Percentiles rank a stretch among this genome's conserved stretches.
These are phyloP conservation scores for Manduca sexta DNA, from an alignment of 1,140 invertebrate species.

Conservation along the genomic window DNA sequence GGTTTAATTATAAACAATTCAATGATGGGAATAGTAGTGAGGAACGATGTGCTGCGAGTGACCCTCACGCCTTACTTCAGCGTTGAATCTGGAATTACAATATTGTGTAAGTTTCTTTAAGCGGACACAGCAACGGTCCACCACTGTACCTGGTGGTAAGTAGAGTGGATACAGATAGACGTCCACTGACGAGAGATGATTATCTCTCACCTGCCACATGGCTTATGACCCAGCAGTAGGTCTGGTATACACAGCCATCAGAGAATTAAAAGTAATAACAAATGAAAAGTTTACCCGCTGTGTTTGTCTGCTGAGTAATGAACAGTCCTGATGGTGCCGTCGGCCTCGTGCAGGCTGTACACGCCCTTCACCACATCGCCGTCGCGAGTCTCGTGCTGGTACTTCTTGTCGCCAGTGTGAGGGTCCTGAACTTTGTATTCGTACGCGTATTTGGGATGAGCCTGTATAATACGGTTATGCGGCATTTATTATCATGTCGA, in stretches of 20 bases:
- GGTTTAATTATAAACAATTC: neutral
- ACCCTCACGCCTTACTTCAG: slow-evolving; percentile 29
- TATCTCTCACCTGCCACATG: too few relatives aligned
- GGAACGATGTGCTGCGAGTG: slow-evolving; percentile 28
- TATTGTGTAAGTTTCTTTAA: too few relatives aligned
- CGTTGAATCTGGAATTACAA: slow-evolving; percentile 38
- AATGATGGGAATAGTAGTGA: slow-evolving; percentile 19
- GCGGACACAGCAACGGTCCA: too few relatives aligned
- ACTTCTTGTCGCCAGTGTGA: slow-evolving; percentile 76
- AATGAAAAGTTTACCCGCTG: slow-evolving; percentile 66
- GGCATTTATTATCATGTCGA: too few relatives aligned
- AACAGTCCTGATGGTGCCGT: slow-evolving; percentile 48
- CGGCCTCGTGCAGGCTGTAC: slow-evolving; percentile 55
- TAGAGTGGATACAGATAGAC: too few relatives aligned
- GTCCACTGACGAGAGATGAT: too few relatives aligned
- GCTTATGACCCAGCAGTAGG: neutral
- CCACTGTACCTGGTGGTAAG: too few relatives aligned
- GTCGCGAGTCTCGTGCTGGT: slow-evolving; percentile 74
- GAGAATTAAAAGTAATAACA: slow-evolving; percentile 16
- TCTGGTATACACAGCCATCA: neutral
- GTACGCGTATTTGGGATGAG: slow-evolving; percentile 75
- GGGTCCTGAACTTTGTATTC: slow-evolving; percentile 76
- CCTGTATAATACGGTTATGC: too few relatives aligned
- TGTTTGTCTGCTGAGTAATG: too few relatives aligned
- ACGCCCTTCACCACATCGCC: slow-evolving; percentile 75